phyloP scores from a whole-genome alignment of 2,797 vertebrate species.

The Tapirus indicus region DNA sequence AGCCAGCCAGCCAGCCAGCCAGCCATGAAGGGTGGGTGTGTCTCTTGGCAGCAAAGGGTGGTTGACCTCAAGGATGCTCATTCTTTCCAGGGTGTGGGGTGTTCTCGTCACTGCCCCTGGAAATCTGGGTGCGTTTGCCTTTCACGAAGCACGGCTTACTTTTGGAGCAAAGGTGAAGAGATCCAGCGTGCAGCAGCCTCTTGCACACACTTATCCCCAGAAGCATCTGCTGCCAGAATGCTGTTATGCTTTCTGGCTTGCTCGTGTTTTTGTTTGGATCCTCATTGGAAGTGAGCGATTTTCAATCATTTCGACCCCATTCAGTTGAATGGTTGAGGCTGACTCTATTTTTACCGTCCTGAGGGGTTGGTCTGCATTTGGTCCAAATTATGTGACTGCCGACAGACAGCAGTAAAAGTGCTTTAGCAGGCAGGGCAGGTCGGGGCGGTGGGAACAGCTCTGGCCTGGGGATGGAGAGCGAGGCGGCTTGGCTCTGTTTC shows the following conservation, averaged over 20 bases:
- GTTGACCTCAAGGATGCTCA: background rate
- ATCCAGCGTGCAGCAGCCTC: fast-evolving
- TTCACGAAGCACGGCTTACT: background rate
- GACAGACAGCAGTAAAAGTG: conserved; percentile 55
- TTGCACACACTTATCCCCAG: background rate
- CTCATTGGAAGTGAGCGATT: background rate
- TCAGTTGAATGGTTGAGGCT: background rate
- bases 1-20: background rate
- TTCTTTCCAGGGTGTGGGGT: background rate
- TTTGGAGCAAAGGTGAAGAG: background rate
- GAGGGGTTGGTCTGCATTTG: conserved; percentile 65
- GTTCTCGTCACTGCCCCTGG: fast-evolving
- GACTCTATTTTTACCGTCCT: conserved; percentile 46
- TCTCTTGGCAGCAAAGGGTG: background rate
- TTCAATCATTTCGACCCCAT: background rate
- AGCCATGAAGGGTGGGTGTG: background rate
- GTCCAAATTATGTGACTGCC: conserved; percentile 63
- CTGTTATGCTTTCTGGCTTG: background rate
- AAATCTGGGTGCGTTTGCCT: background rate
- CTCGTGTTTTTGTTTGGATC: background rate
- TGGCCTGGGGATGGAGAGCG: background rate
- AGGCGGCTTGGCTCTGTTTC: background rate
- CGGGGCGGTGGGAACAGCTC: background rate
- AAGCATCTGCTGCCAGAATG: background rate
- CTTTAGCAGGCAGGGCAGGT: background rate